phyloP scores from a whole-genome alignment of 2,797 vertebrate genomes.

The Urosaurus nigricauda region DNA sequence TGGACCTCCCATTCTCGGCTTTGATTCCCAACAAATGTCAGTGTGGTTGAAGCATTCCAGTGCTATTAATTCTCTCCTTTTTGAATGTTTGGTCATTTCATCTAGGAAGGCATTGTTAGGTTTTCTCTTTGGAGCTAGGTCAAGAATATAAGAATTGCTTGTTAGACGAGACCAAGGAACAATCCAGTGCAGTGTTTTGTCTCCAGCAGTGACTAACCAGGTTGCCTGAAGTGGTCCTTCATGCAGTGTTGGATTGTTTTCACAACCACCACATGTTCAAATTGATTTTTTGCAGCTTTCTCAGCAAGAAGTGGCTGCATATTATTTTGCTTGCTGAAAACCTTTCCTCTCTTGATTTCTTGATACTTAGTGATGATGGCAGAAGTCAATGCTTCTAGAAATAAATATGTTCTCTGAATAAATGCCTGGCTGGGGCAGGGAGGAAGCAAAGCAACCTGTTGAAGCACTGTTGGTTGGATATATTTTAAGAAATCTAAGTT shows the following conservation, averaged over 20 bases:
- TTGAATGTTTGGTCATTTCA: no score
- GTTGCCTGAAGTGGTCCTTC: neutral
- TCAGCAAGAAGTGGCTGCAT: neutral
- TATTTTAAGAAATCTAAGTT: neutral
- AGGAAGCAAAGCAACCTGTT: neutral
- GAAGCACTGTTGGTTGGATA: neutral
- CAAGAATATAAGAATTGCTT: neutral
- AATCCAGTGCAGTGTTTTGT: neutral
- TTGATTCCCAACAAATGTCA: no score
- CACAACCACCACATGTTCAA: neutral
- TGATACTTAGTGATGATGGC: neutral
- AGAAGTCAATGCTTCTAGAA: neutral
- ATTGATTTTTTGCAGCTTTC: neutral
- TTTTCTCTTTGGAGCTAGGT: no score
- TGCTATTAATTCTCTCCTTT: no score
- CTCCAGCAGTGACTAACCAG: neutral
- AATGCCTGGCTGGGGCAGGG: neutral
- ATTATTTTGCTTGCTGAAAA: neutral
- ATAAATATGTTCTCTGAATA: neutral
- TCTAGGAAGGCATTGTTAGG: neutral
- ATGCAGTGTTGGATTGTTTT: neutral
- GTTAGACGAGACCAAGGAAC: neutral
- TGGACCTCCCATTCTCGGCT: no score
- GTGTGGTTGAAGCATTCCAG: no score
- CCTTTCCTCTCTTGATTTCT: neutral